Evolutionary conservation across 1,140 invertebrate genomes (phyloP).

Genomic region (Oscheius sp.): DNA sequence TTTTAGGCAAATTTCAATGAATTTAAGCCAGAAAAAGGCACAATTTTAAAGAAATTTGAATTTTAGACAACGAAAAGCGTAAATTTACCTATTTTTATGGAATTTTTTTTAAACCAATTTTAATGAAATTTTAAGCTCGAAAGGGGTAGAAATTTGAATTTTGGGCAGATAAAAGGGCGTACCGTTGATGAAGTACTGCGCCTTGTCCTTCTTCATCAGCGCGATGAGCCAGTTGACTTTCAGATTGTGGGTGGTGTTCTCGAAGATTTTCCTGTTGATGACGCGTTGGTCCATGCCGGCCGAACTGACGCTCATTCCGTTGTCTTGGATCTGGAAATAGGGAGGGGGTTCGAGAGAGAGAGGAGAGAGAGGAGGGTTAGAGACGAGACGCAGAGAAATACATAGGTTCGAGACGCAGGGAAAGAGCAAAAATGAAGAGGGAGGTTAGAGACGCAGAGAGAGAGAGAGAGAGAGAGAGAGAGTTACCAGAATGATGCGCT

Average conservation of each 20-base stretch:
- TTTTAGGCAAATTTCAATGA: too few relatives aligned
- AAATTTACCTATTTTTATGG: not conserved
- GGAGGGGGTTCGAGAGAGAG: not conserved
- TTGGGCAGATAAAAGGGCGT: not conserved
- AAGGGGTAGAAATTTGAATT: not conserved
- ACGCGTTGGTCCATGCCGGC: not conserved
- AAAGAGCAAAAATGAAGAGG: too few relatives aligned
- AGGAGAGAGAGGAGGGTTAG: too few relatives aligned
- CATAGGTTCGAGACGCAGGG: too few relatives aligned
- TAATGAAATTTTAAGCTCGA: not conserved
- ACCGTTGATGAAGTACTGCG: not conserved
- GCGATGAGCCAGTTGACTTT: not conserved
- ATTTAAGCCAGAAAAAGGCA: too few relatives aligned
- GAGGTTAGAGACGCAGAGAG: too few relatives aligned
- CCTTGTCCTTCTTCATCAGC: not conserved
- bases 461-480: too few relatives aligned
- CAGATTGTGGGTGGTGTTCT: not conserved
- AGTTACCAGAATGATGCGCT: not conserved
- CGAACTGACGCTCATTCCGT: not conserved
- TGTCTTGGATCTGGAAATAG: not conserved
- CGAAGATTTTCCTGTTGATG: not conserved
- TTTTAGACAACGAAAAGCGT: too few relatives aligned
- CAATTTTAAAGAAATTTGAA: too few relatives aligned
- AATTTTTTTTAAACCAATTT: not conserved
- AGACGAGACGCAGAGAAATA: too few relatives aligned